Conservation (phyloP, 2,888 invertebrate species). For the Horisme vitalbata region DNA sequence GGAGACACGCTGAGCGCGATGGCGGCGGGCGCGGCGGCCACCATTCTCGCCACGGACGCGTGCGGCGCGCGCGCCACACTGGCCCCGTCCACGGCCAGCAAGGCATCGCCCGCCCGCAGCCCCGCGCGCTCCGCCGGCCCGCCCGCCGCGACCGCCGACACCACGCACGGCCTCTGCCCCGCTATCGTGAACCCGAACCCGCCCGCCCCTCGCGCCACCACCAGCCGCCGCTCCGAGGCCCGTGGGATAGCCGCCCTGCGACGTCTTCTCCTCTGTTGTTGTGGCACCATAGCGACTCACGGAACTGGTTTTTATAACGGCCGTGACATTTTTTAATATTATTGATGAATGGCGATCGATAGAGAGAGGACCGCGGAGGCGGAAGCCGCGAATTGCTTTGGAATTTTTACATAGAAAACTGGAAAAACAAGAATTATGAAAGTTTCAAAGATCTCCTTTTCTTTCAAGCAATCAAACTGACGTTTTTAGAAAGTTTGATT, state of each 20-base stretch:
- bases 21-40: constrained; percentile 92
- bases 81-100: constrained; percentile 95
- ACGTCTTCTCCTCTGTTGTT: constrained; percentile 73
- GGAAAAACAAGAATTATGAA: constrained; percentile 72
- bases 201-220: constrained; percentile 92
- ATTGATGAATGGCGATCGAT: constrained; percentile 21
- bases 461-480: constrained; percentile 48
- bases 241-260: constrained; percentile 65
- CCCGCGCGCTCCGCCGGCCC: constrained; percentile 95
- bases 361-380: constrained; percentile 1
- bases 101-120: constrained; percentile 94
- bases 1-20: constrained; percentile 92
- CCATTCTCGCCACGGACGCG: constrained; percentile 95
- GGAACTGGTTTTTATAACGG: constrained; percentile 36
- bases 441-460: constrained; percentile 60
- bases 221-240: constrained; percentile 89
- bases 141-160: constrained; percentile 95
- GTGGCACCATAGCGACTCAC: constrained; percentile 68
- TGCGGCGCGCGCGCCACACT: constrained; percentile 96
- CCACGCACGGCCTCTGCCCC: constrained; percentile 97
- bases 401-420: constrained; percentile 56
- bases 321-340: constrained; percentile 32
- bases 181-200: constrained; percentile 99
- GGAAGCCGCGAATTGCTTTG: constrained; percentile 5
- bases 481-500: constrained; percentile 67